Conservation (phyloP, 2,888 invertebrate species). For the Rhopalosiphum nymphaeae region DNA sequence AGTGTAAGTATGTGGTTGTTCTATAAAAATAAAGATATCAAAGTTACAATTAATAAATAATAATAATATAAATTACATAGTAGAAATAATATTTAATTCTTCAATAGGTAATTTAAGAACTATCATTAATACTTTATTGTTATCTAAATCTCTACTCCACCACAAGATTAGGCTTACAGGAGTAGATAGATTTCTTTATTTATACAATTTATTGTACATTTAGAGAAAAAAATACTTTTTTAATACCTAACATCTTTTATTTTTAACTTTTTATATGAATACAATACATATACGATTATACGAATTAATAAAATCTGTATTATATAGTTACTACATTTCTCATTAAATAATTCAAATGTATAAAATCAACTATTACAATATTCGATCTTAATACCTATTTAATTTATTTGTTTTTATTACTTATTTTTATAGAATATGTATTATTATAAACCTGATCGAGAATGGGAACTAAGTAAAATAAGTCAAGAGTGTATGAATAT, state of each 20-base stretch:
- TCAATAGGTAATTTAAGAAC: no score
- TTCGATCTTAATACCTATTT: neutral
- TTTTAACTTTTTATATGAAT: neutral
- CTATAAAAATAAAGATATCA: neutral
- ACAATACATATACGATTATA: neutral
- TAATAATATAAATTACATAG: neutral
- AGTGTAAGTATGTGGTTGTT: neutral
- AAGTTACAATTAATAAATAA: neutral
- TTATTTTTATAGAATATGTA: neutral
- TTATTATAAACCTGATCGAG: slow-evolving; percentile 21
- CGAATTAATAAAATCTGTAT: neutral
- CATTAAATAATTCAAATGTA: neutral
- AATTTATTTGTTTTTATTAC: slow-evolving; percentile 1
- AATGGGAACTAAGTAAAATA: slow-evolving; percentile 13
- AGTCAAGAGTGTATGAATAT: neutral
- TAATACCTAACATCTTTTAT: no score
- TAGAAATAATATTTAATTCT: neutral
- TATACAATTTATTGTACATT: no score
- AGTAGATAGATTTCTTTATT: no score
- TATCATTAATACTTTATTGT: no score
- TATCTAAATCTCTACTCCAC: no score
- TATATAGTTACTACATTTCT: neutral
- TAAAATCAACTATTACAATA: neutral
- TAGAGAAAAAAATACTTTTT: neutral
- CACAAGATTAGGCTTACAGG: no score